Evolutionary conservation across 1,140 invertebrate genomes (phyloP), one percentile per base, ranked within the genome.

Genomic region (Drosophila trapezifrons): DNA sequence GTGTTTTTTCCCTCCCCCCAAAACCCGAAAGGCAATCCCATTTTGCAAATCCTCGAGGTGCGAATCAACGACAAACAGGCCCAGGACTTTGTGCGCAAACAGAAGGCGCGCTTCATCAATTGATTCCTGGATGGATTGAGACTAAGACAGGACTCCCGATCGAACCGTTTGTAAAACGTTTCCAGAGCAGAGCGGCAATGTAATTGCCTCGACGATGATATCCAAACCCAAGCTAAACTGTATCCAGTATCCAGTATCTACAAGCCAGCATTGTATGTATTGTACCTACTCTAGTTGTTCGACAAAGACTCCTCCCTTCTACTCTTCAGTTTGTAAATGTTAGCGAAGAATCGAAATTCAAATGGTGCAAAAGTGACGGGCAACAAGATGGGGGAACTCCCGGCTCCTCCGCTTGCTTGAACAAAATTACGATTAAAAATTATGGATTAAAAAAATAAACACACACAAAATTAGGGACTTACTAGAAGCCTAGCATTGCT

Each of bases 41-140:
- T 98, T 70, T 92, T 98, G 40, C 95, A 97, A 92, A 97, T 97
- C 67, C 91, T 98, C 72, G 96, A 97, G 90, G 95, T 95, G 32
- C 93, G 98, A 82, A 94, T 94, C 18, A 96, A 95, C 83, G 98
- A 99, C 93, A 96, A 96, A 91, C 92, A 95, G 78, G 97, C 98
- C 20, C 93, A 95, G 78, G 97, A 98, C 72, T 98, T 98, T 93
- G 96, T 98, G 15, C 96, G 96, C 90, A 97, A 97, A 91, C 96
- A 97, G 92, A 96, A 95, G 91, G 81, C 90, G 27, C 78, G 91
- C 40, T 77, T 82, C 70, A 83, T 92, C 77, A 90, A 82, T 52
- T 94, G 93, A 93, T 90, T 94, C 38, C 93, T 66, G 74, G 62
- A 38, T 22, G 46, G 37, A 52, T 43, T 93, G 76, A 93, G 79